Evolutionary conservation across 2,888 invertebrate species (phyloP).

Genomic region (Apoderus coryli): DNA sequence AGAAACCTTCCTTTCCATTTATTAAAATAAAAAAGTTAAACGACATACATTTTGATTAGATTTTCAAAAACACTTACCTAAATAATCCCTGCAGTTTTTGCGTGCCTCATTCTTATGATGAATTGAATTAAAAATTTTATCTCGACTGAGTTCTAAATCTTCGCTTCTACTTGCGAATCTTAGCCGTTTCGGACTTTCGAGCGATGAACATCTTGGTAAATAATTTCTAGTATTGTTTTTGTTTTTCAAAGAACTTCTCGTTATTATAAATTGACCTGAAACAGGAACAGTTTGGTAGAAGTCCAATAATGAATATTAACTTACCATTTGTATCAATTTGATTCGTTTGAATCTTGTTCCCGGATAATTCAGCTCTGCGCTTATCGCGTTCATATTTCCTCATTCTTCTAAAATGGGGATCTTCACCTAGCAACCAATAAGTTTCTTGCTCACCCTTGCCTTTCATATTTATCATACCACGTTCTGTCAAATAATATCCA

Average conservation of each 20-base stretch:
- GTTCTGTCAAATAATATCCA: constrained; percentile 60
- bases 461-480: constrained; percentile 67
- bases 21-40: no score
- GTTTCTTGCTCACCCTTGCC: constrained; percentile 73
- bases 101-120: no score
- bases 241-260: constrained; percentile 56
- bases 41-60: no score
- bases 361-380: constrained; percentile 32
- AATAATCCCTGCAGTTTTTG: constrained; percentile 34
- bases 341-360: constrained; percentile 20
- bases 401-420: constrained; percentile 41
- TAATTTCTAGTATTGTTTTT: constrained; percentile 42
- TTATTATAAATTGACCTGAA: constrained; percentile 26
- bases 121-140: no score
- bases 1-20: no score
- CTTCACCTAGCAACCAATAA: constrained; percentile 71
- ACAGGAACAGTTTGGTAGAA: constrained; percentile 6
- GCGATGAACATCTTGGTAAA: constrained; percentile 55
- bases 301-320: background rate
- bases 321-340: constrained; percentile 21
- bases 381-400: constrained; percentile 39
- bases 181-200: constrained; percentile 71
- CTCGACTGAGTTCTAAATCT: constrained; percentile 18
- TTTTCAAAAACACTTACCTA: no score
- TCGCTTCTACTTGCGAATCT: constrained; percentile 44